Conservation (phyloP, 2,888 invertebrate species). For the Hirtodrosophila duncani region DNA sequence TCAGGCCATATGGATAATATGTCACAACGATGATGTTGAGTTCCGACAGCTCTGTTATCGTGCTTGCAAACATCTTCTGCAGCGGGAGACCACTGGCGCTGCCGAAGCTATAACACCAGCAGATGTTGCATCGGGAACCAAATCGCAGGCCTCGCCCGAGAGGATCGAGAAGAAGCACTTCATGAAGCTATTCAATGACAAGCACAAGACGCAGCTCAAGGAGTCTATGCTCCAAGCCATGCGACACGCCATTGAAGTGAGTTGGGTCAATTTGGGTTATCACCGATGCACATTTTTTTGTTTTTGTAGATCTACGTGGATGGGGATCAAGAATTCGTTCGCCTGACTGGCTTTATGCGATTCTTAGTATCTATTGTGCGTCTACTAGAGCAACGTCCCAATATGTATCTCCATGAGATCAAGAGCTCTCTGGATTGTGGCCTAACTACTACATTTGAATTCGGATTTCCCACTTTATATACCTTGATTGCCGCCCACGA, state of each 20-base stretch:
- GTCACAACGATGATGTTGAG: constrained; percentile 73
- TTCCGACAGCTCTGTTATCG: constrained; percentile 76
- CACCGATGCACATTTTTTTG: not conserved
- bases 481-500: constrained; percentile 73
- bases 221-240: constrained; percentile 73
- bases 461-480: constrained; percentile 76
- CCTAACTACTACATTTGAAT: constrained; percentile 72
- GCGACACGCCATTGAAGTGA: constrained; percentile 77
- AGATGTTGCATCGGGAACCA: not conserved
- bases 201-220: constrained; percentile 61
- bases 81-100: constrained; percentile 11
- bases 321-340: constrained; percentile 49
- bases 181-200: constrained; percentile 63
- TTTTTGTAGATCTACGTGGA: constrained; percentile 63
- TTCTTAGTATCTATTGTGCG: constrained; percentile 74
- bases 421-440: constrained; percentile 68
- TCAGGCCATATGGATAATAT: constrained; percentile 74
- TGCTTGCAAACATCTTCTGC: constrained; percentile 66
- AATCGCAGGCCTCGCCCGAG: constrained; percentile 40
- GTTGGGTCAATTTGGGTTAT: not conserved
- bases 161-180: constrained; percentile 70
- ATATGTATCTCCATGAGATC: constrained; percentile 73
- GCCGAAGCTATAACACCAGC: not conserved
- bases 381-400: constrained; percentile 70
- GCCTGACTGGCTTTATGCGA: constrained; percentile 70